phyloP scores from a whole-genome alignment of 2,113 vertebrate species.

The Lanius ludovicianus region DNA sequence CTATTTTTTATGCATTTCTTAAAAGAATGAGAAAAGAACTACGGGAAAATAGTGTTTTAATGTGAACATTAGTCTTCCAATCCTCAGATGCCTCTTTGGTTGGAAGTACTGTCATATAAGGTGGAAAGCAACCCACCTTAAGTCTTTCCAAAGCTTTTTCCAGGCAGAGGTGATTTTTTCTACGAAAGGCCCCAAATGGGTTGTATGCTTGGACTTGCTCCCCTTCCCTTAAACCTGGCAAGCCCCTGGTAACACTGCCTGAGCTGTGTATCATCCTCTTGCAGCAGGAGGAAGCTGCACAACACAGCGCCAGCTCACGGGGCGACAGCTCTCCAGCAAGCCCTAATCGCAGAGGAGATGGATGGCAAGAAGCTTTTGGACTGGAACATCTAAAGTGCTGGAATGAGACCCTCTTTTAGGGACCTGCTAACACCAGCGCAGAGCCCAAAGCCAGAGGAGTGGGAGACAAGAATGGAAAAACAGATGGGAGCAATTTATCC shows the following conservation, averaged over 20 bases:
- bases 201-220: not conserved
- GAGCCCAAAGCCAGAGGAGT: not conserved
- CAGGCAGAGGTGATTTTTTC: not conserved
- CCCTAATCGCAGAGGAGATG: not conserved
- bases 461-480: not conserved
- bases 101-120: not conserved
- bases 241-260: not conserved
- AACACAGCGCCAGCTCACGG: accelerated
- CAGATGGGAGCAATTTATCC: constrained; percentile 37
- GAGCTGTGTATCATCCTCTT: not conserved
- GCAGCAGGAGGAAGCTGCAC: not conserved
- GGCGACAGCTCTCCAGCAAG: accelerated
- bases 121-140: not conserved
- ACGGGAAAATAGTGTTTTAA: not conserved
- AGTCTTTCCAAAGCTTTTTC: not conserved
- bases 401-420: not conserved
- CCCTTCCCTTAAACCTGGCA: not conserved
- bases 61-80: not conserved
- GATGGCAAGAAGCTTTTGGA: not conserved
- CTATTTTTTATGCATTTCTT: not conserved
- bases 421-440: not conserved
- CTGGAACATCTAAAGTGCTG: not conserved
- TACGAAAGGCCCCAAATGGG: not conserved
- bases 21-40: not conserved
- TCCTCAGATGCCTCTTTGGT: not conserved